Percentiles rank a stretch among this genome's conserved stretches.
These are phyloP conservation scores for Drosophila recens DNA, from an alignment of 2,888 invertebrate species.

Conservation along the genomic window DNA sequence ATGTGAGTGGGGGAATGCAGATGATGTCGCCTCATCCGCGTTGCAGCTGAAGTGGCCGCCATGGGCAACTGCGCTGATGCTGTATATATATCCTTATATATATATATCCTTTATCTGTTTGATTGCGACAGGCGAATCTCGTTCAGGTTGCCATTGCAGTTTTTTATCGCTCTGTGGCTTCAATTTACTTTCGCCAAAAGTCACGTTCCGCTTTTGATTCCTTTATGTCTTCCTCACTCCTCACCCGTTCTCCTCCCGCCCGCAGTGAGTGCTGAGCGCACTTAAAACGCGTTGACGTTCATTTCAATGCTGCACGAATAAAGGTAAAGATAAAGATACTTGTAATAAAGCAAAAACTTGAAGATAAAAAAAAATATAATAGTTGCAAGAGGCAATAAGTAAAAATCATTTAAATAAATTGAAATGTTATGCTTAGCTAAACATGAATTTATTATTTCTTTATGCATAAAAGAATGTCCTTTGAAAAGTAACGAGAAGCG, in stretches of 20 bases:
- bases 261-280: constrained; percentile 44
- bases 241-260: constrained; percentile 1
- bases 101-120: constrained; percentile 57
- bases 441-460: constrained; percentile 29
- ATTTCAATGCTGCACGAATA: constrained; percentile 45
- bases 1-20: constrained; percentile 24
- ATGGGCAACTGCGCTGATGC: constrained; percentile 32
- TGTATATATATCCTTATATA: constrained; percentile 18
- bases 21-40: constrained; percentile 43
- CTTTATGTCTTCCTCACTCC: constrained; percentile 38
- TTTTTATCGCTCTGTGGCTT: constrained; percentile 68
- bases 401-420: constrained; percentile 52
- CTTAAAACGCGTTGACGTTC: constrained; percentile 58
- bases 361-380: background rate
- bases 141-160: constrained; percentile 73
- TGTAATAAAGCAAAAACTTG: constrained; percentile 1
- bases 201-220: constrained; percentile 71
- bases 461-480: background rate
- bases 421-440: constrained; percentile 35
- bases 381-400: constrained; percentile 15
- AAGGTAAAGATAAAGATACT: constrained; percentile 19
- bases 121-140: constrained; percentile 57
- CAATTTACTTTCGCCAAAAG: constrained; percentile 68
- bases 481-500: background rate
- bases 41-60: constrained; percentile 54